phyloP scores from a whole-genome alignment of 2,888 invertebrate species.

The Podotricha telesiphe region DNA sequence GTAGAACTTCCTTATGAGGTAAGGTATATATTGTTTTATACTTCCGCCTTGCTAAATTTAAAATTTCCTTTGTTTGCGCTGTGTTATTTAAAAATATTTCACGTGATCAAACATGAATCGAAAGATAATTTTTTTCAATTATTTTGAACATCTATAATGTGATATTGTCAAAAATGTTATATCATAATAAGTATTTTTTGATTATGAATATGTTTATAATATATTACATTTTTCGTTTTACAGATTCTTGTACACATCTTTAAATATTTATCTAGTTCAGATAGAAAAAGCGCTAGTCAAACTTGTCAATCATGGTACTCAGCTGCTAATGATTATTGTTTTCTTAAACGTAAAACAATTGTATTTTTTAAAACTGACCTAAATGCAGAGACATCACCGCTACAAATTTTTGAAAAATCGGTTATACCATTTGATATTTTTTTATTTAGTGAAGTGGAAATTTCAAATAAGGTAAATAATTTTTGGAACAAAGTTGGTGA shows the following conservation, averaged over 20 bases:
- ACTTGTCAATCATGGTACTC: conserved; percentile 87
- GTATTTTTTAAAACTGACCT: conserved; percentile 73
- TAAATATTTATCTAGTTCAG: conserved; percentile 85
- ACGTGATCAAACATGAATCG: conserved; percentile 59
- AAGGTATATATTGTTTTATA: conserved; percentile 40
- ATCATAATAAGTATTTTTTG: background rate
- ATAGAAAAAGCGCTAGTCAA: conserved; percentile 86
- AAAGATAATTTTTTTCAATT: conserved; percentile 24
- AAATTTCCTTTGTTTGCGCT: conserved; percentile 61
- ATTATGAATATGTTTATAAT: background rate
- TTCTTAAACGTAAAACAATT: conserved; percentile 79
- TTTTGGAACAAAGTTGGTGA: conserved; percentile 85
- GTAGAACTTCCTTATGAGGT: conserved; percentile 77
- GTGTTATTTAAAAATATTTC: conserved; percentile 59
- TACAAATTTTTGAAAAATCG: conserved; percentile 72
- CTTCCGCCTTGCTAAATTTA: conserved; percentile 33
- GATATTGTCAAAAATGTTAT: background rate
- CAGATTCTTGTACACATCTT: conserved; percentile 87
- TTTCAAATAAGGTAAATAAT: conserved; percentile 72
- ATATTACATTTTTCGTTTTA: conserved; percentile 47
- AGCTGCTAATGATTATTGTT: conserved; percentile 85
- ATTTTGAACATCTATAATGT: background rate
- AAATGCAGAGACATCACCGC: conserved; percentile 67
- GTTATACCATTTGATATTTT: conserved; percentile 75
- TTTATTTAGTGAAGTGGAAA: conserved; percentile 82